Evolutionary conservation across 2,888 invertebrate genomes (phyloP).

Genomic region (Hirtodrosophila confusa): DNA sequence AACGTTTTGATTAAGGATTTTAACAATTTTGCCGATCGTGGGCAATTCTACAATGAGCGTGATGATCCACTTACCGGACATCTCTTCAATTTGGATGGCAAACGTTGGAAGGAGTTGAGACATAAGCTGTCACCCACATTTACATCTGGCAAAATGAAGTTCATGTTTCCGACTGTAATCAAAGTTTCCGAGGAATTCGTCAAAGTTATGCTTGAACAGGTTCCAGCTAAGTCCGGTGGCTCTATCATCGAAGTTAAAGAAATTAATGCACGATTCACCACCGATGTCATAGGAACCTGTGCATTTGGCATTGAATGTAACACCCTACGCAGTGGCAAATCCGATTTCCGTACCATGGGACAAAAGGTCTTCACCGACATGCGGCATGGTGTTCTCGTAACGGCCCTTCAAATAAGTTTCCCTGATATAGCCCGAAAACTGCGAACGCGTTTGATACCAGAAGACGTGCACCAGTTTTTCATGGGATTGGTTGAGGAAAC

Average conservation of each 20-base stretch:
- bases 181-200: slow-evolving; percentile 59
- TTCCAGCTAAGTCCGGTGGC: slow-evolving; percentile 29
- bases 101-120: slow-evolving; percentile 84
- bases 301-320: slow-evolving; percentile 85
- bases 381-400: slow-evolving; percentile 42
- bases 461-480: slow-evolving; percentile 79
- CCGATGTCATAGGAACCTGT: slow-evolving; percentile 85
- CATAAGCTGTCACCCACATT: slow-evolving; percentile 82
- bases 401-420: slow-evolving; percentile 50
- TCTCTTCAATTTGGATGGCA: slow-evolving; percentile 81
- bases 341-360: slow-evolving; percentile 79
- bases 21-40: slow-evolving; percentile 81
- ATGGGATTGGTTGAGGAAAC: slow-evolving; percentile 82
- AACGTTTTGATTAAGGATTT: slow-evolving; percentile 73
- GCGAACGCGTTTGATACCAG: slow-evolving; percentile 59
- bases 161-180: slow-evolving; percentile 69
- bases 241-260: slow-evolving; percentile 83
- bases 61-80: slow-evolving; percentile 82
- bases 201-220: slow-evolving; percentile 42
- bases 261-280: slow-evolving; percentile 84
- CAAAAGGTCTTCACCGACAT: slow-evolving; percentile 41
- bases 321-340: slow-evolving; percentile 79
- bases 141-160: slow-evolving; percentile 77
- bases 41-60: slow-evolving; percentile 75
- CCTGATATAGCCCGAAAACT: slow-evolving; percentile 65